Base-by-base conservation (phyloP, 2,113 vertebrate genomes). In the Tetrao urogallus region DNA sequence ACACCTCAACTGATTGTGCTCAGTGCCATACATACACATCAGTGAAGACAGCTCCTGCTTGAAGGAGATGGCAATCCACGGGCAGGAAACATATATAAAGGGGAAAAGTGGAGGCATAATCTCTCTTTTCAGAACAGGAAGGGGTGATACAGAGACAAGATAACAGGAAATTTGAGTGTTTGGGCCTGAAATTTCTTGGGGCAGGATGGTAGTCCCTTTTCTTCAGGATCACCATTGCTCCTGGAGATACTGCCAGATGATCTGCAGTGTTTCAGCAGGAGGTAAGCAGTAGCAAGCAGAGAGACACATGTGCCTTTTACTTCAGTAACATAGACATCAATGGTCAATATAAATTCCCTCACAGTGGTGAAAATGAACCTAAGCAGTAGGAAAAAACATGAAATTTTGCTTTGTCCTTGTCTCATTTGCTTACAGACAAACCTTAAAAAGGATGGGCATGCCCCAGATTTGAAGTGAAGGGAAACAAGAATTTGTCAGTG, bases 391-490 rank as follows among this genome's bases (percentile, higher is more conserved):
- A 75, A 78, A 86, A 84, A 86, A 52, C 17, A 20, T 15, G 15
- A 67, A 73, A 20, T 76, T 96, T 47, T 73, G 20, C 30, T 89
- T 92, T 90, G 81, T 87, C 84, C 74, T 92, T 87, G 70, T 87
- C 70, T 90, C 25, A 12, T 92, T 36, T 57, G 21, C 67, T 93
- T 91, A 72, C 58, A 87, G 50, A 66, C 27, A 57, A 27, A 13
- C 27, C 24, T 85, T 85, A 73, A 82, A 92, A 91, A 82, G 25
- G 58, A 89, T 66, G 60, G 64, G 40, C 72, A 82, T 91, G 84
- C 63, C 78, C 71, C 71, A 95, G 25, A 91, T 92, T 86, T 80
- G 85, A 92, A 91, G 56, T 79, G 87, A 93, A 92, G 88, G 71
- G 81, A 87, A 96, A 85, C 38, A 80, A 87, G 65, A 74, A 81